Evolutionary conservation across 1,140 invertebrate species (phyloP).

Genomic region (Choristoneura fumiferana): DNA sequence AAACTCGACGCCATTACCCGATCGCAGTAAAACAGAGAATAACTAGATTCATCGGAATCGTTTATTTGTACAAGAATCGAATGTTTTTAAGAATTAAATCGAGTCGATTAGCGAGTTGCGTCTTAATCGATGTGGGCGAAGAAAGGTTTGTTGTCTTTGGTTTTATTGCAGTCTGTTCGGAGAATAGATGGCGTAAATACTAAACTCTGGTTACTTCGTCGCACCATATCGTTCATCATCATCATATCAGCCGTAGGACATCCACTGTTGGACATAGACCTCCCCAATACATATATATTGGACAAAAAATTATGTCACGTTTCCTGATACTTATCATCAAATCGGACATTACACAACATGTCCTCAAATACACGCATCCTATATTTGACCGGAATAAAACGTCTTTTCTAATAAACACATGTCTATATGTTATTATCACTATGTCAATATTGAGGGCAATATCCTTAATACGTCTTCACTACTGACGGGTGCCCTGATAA

Average conservation of each 20-base stretch:
- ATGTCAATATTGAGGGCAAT: conserved; percentile 36
- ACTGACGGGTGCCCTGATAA: conserved; percentile 23
- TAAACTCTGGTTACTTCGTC: conserved; percentile 2
- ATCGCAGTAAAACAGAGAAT: neutral
- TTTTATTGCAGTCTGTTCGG: conserved; percentile 20
- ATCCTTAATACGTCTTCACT: conserved; percentile 35
- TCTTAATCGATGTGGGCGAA: conserved; percentile 34
- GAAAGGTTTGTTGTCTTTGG: conserved; percentile 28
- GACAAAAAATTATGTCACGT: too few species aligned
- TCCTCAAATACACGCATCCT: neutral
- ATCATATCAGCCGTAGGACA: too few species aligned
- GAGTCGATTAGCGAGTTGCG: conserved; percentile 34
- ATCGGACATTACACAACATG: too few species aligned
- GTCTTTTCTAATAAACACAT: conserved; percentile 16
- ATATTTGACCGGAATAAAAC: conserved; percentile 16
- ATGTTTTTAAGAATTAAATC: conserved; percentile 34
- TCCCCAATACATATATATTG: too few species aligned
- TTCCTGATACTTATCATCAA: too few species aligned
- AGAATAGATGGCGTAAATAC: neutral
- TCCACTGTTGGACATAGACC: too few species aligned
- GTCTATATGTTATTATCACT: conserved; percentile 1
- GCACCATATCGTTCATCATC: too few species aligned
- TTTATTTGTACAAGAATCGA: conserved; percentile 35
- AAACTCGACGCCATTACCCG: conserved; percentile 1
- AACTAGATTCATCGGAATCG: conserved; percentile 26